phyloP scores from a whole-genome alignment of 1,140 invertebrate species.

The Yoshiicerus persimilis region DNA sequence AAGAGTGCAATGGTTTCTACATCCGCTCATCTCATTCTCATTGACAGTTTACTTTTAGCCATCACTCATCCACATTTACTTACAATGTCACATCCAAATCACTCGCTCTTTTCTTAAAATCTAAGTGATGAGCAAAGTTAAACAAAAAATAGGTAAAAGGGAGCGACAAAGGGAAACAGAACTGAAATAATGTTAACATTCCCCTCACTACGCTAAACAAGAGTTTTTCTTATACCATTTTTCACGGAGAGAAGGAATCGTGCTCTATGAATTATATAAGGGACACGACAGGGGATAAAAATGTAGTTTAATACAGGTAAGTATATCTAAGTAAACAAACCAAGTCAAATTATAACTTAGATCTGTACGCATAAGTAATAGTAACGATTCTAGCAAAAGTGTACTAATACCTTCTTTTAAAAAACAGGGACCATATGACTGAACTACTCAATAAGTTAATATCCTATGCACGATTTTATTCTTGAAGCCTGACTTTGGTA shows the following conservation, averaged over 20 bases:
- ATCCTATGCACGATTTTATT: background rate
- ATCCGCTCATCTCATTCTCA: constrained; percentile 2
- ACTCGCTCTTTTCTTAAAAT: too few species aligned
- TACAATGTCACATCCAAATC: too few species aligned
- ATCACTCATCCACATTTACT: background rate
- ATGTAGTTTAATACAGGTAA: too few species aligned
- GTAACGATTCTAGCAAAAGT: too few species aligned
- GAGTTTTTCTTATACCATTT: too few species aligned
- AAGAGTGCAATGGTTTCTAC: background rate
- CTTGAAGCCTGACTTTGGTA: too few species aligned
- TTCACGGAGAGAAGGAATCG: too few species aligned
- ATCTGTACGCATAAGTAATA: background rate
- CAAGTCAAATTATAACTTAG: background rate
- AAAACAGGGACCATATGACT: background rate
- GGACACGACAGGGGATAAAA: background rate
- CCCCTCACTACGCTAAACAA: too few species aligned
- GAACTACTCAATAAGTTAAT: background rate
- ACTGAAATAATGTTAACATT: too few species aligned
- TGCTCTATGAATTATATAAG: background rate
- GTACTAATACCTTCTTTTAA: background rate
- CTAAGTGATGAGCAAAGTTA: too few species aligned
- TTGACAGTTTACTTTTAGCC: background rate
- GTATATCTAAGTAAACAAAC: background rate
- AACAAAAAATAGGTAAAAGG: too few species aligned
- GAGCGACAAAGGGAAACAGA: too few species aligned